Evolutionary conservation across 2,797 vertebrate species (phyloP).

Genomic region (Pangasius mekongensis): DNA sequence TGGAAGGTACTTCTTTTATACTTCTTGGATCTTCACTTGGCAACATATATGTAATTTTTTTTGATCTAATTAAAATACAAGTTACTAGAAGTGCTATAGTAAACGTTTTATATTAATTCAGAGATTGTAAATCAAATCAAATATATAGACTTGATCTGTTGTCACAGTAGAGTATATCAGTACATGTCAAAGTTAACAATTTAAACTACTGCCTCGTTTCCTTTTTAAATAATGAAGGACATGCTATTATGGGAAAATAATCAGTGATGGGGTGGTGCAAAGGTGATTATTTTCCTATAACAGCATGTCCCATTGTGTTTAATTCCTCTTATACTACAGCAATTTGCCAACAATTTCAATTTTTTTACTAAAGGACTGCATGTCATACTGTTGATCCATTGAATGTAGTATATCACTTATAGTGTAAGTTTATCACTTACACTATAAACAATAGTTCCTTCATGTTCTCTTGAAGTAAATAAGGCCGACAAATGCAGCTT

Average conservation of each 20-base stretch:
- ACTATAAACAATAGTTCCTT: not conserved
- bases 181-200: not conserved
- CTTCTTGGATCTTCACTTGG: not conserved
- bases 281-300: not conserved
- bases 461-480: not conserved
- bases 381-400: not conserved
- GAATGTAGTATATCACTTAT: too few relatives aligned
- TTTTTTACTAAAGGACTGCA: not conserved
- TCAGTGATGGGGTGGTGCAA: not conserved
- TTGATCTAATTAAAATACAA: not conserved
- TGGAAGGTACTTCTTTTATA: not conserved
- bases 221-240: not conserved
- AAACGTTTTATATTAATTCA: not conserved
- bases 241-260: not conserved
- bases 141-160: not conserved
- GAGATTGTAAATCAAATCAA: not conserved
- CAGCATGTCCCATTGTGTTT: not conserved
- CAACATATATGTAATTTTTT: not conserved
- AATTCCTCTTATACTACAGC: not conserved
- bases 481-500: not conserved
- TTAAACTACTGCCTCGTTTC: not conserved
- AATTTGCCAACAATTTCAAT: not conserved
- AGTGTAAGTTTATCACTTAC: not conserved
- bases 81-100: not conserved
- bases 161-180: not conserved